Base-by-base conservation (phyloP, 2,888 invertebrate species). In the Apoda limacodes region DNA sequence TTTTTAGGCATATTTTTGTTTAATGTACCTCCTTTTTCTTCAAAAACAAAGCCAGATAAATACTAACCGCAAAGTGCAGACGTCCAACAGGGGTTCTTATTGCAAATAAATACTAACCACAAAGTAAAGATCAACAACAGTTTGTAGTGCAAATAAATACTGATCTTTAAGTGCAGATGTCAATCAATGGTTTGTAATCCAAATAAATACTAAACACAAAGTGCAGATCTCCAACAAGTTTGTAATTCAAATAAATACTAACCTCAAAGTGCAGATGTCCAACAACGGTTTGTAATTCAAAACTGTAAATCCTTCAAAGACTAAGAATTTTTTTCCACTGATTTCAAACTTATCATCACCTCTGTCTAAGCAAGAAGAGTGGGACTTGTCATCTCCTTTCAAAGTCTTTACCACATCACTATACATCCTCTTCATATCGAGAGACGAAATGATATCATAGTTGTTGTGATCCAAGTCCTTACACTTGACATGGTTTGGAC, bases 261-360 rank as follows among this genome's bases (percentile, higher is more conserved):
- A 74, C 75, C 64, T 89, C 11, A 88, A 55, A 52, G 89, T 74
- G 54, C 90, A 92, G 13, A 92, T 49, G 9, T 86, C 80, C 28
- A 82, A 49, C 20, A 92, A 65, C n/a, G 87, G 85, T 30, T 83
- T 76, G 50, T 87, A 88, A 55, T 88, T 88, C 40, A 90, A 85
- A 22, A 90, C 84, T 4, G 88, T 84, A 58, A 93, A 92, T 0
- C 93, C 93, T 55, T 93, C 93, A 1, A 90, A 44, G 1, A 93
- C 81, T 7, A 93, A 55, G 38, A 92, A 66, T 45, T 75, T 82
- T 32, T 60, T 70, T 4, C 55, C 65, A 0, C 17, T 10, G 1
- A 53, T 20, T 2, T 30, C 37, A 10, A 53, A 30, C 17, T 6
- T 7, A 6, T 17, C 17, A 13, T 41, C 45, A 0, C 45, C 49